phyloP scores from a whole-genome alignment of 64 coral and sea anemone species.

The Montipora sp. region DNA sequence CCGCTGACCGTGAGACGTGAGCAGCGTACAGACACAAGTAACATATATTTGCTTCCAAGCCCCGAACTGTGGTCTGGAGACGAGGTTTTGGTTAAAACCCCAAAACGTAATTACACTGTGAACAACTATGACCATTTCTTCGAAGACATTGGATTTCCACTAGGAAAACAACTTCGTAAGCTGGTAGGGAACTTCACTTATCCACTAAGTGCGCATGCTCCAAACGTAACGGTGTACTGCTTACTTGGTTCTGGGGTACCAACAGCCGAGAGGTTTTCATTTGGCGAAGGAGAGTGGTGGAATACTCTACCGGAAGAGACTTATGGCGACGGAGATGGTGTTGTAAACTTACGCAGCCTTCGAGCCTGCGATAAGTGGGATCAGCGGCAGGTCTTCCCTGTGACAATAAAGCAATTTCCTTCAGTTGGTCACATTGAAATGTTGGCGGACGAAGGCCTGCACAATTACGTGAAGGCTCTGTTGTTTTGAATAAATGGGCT shows the following conservation, averaged over 20 bases:
- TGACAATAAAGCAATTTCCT: constrained; percentile 60
- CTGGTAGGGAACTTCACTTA: constrained; percentile 56
- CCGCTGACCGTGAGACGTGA: constrained; percentile 73
- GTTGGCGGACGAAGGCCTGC: constrained; percentile 45
- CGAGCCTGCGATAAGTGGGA: constrained; percentile 73
- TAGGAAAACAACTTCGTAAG: constrained; percentile 55
- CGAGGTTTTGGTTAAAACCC: constrained; percentile 77
- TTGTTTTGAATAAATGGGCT: neutral
- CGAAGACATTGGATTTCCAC: constrained; percentile 73
- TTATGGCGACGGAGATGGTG: constrained; percentile 83
- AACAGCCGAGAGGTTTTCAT: constrained; percentile 60
- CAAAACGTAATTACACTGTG: constrained; percentile 72
- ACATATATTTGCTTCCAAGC: constrained; percentile 80
- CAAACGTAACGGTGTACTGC: constrained; percentile 77
- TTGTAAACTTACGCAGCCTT: constrained; percentile 75
- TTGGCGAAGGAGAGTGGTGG: constrained; percentile 66
- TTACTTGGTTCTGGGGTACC: constrained; percentile 64
- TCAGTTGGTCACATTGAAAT: constrained; percentile 66
- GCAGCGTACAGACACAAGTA: constrained; percentile 76
- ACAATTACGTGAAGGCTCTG: constrained; percentile 53
- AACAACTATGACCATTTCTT: constrained; percentile 76
- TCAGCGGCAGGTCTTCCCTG: constrained; percentile 32
- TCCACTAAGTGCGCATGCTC: constrained; percentile 65
- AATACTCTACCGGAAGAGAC: constrained; percentile 54
- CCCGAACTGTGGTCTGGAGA: constrained; percentile 77